Conservation (phyloP, 2,888 invertebrate species). For the Hyalella azteca region DNA sequence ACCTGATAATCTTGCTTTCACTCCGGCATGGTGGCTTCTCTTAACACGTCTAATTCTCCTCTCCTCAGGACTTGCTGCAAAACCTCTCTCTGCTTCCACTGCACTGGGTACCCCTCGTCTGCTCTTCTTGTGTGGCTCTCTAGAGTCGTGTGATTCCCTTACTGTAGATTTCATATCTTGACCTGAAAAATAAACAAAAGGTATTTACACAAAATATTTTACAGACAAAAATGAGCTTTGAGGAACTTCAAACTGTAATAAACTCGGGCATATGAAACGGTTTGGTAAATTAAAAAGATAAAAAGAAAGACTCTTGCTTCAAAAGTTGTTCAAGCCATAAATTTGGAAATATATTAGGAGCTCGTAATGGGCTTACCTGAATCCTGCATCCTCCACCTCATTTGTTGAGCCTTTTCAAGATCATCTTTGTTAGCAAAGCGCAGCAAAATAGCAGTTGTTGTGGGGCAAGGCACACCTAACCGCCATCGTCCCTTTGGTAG, state of each 20-base stretch:
- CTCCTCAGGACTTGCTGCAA: background rate
- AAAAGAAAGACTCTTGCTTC: too few species aligned
- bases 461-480: conserved; percentile 72
- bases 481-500: conserved; percentile 79
- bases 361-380: background rate
- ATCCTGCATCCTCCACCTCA: background rate
- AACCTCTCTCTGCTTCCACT: background rate
- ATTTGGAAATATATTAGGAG: too few species aligned
- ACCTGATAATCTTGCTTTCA: conserved; percentile 1
- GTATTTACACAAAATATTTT: too few species aligned
- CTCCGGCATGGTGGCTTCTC: background rate
- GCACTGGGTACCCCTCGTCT: background rate
- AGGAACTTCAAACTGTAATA: too few species aligned
- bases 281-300: too few species aligned
- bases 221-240: too few species aligned
- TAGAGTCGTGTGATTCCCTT: too few species aligned
- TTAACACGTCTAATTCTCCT: background rate
- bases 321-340: too few species aligned
- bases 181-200: too few species aligned
- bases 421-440: conserved; percentile 79
- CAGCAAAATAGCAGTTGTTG: conserved; percentile 74
- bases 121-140: background rate
- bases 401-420: background rate
- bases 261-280: too few species aligned
- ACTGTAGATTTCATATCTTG: too few species aligned